Conservation (phyloP, 2,888 invertebrate species). For the Dione vanillae region DNA sequence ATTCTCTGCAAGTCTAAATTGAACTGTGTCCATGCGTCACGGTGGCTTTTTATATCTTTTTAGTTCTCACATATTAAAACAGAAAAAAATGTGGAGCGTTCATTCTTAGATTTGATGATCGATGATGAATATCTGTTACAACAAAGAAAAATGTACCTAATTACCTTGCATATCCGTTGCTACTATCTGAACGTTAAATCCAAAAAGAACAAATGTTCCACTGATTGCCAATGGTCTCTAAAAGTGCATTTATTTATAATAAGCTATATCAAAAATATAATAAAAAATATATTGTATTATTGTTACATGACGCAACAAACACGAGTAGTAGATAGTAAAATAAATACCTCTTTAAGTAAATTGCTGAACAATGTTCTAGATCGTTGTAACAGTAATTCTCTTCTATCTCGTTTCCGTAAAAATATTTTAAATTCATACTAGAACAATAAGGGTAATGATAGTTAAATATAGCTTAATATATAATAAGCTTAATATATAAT, state of each 20-base stretch:
- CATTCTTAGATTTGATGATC: no score
- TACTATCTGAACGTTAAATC: slow-evolving; percentile 74
- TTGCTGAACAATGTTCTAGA: slow-evolving; percentile 77
- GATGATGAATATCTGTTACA: no score
- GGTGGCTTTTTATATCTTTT: no score
- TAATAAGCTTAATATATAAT: background rate
- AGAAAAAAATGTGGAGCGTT: no score
- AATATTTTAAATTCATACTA: slow-evolving; percentile 78
- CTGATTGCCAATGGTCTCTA: slow-evolving; percentile 71
- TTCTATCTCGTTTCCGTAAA: slow-evolving; percentile 73
- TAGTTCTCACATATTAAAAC: no score
- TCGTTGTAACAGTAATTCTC: slow-evolving; percentile 72
- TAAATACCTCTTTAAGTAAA: slow-evolving; percentile 72
- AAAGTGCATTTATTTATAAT: slow-evolving; percentile 37
- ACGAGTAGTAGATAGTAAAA: background rate
- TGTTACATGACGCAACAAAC: no score
- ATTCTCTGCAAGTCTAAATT: no score
- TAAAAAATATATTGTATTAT: background rate
- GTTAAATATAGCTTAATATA: background rate
- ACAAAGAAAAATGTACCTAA: background rate
- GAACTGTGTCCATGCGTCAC: no score
- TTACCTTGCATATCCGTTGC: slow-evolving; percentile 77
- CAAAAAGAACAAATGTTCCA: slow-evolving; percentile 67
- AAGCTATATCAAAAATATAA: slow-evolving; percentile 10
- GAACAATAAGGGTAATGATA: slow-evolving; percentile 39